These are phyloP conservation scores for Pyrocephalus nanus DNA, from an alignment of 2,797 vertebrate genomes.

Conservation along the genomic window DNA sequence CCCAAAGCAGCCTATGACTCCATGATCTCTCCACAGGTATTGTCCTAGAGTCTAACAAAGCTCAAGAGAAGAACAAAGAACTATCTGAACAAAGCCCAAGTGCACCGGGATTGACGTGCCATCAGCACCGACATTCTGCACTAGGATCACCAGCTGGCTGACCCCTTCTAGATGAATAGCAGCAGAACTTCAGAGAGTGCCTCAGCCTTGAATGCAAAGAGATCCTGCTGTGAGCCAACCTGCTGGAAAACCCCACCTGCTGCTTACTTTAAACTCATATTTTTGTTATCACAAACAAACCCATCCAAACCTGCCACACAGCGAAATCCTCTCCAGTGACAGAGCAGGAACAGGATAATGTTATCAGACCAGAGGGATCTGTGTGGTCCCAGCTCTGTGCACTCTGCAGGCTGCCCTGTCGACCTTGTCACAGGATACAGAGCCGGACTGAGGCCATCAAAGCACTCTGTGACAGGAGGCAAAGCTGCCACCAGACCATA, in stretches of 20 bases:
- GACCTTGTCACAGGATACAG: background rate
- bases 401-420: accelerated
- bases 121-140: background rate
- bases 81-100: background rate
- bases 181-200: accelerated
- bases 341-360: background rate
- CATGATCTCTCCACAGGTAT: background rate
- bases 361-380: background rate
- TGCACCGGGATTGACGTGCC: background rate
- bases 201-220: background rate
- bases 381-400: background rate
- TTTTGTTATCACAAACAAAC: background rate
- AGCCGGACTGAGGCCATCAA: accelerated
- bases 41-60: background rate
- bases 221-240: background rate
- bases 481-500: background rate
- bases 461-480: background rate
- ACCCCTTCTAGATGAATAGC: background rate
- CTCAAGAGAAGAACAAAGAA: background rate
- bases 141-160: background rate
- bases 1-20: background rate
- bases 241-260: background rate
- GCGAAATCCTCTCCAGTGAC: background rate
- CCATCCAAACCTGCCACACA: background rate
- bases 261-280: background rate